Percentiles rank a stretch among this genome's conserved stretches.
These are phyloP conservation scores for Noctua pronuba DNA, from an alignment of 2,888 invertebrate genomes.

Conservation along the genomic window DNA sequence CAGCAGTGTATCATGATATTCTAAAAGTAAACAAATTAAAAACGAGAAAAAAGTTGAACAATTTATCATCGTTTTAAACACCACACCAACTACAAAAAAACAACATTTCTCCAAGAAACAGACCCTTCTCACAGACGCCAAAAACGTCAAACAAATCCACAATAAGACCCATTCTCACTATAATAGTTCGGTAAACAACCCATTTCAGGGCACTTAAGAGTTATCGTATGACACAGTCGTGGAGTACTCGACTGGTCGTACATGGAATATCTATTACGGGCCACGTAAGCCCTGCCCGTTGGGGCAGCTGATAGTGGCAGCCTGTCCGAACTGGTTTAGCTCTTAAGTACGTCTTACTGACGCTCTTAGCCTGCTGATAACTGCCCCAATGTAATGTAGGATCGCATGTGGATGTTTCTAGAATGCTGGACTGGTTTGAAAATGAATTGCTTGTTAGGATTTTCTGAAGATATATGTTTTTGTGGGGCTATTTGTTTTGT, in stretches of 20 bases:
- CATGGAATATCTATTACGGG: slow-evolving; percentile 68
- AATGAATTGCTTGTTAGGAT: slow-evolving; percentile 33
- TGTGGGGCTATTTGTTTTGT: slow-evolving; percentile 20
- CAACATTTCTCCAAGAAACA: slow-evolving; percentile 12
- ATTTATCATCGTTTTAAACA: slow-evolving; percentile 8
- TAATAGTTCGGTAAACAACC: slow-evolving; percentile 65
- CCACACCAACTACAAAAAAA: slow-evolving; percentile 3
- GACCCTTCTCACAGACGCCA: slow-evolving; percentile 49
- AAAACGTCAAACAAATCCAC: slow-evolving; percentile 48
- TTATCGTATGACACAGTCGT: slow-evolving; percentile 69
- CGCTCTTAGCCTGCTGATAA: slow-evolving; percentile 69
- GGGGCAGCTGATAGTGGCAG: slow-evolving; percentile 73
- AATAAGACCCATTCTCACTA: slow-evolving; percentile 39
- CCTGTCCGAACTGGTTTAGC: slow-evolving; percentile 74
- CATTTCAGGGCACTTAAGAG: slow-evolving; percentile 68
- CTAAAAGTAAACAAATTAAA: no score
- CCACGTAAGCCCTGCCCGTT: slow-evolving; percentile 68
- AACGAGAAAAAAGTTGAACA: not conserved
- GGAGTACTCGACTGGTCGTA: slow-evolving; percentile 52
- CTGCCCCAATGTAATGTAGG: slow-evolving; percentile 50
- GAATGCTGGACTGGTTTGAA: slow-evolving; percentile 25
- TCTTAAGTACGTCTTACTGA: slow-evolving; percentile 78
- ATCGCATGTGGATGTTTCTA: slow-evolving; percentile 53
- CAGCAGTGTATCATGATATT: not conserved
- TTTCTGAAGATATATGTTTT: slow-evolving; percentile 30